Percentiles rank a stretch among this genome's conserved stretches.
Evolutionary conservation across 2,113 vertebrate species (phyloP).

Genomic region (Stegastes partitus): DNA sequence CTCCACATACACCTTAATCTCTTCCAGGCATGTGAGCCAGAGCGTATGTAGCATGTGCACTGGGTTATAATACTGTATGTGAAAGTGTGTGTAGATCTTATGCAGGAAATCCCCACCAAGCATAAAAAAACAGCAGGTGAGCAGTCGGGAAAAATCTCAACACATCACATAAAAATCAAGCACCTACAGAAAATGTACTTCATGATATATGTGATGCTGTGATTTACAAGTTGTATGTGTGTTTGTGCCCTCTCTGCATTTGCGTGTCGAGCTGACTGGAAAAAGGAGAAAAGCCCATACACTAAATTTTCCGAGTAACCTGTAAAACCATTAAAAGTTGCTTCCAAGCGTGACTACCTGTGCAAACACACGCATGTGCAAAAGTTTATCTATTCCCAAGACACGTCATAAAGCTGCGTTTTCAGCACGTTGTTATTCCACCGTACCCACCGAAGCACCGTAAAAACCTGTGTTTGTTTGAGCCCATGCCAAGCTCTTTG

Average conservation of each 20-base stretch:
- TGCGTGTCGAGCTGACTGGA: background rate
- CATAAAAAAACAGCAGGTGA: conserved; percentile 8
- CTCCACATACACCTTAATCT: conserved; percentile 21
- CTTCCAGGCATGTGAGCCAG: conserved; percentile 1
- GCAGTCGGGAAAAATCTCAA: background rate
- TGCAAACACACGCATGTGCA: background rate
- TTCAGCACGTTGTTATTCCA: conserved; percentile 22
- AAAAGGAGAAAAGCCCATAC: background rate
- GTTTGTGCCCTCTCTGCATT: background rate
- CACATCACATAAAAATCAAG: background rate
- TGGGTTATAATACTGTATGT: background rate
- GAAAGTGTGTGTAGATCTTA: conserved; percentile 17
- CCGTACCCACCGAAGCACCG: conserved; percentile 8
- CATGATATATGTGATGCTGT: background rate
- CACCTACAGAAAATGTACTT: background rate
- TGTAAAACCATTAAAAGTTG: conserved; percentile 31
- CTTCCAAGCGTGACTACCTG: conserved; percentile 3
- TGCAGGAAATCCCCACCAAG: conserved; percentile 5
- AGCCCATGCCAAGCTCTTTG: conserved; percentile 13
- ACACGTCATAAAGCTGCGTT: conserved; percentile 30
- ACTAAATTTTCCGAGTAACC: conserved; percentile 25
- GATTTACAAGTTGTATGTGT: background rate
- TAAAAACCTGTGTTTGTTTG: conserved; percentile 28
- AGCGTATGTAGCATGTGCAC: background rate
- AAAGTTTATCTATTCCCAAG: conserved; percentile 24